These are phyloP conservation scores for Calephelis perditalis DNA, from an alignment of 2,888 invertebrate genomes.

Conservation along the genomic window DNA sequence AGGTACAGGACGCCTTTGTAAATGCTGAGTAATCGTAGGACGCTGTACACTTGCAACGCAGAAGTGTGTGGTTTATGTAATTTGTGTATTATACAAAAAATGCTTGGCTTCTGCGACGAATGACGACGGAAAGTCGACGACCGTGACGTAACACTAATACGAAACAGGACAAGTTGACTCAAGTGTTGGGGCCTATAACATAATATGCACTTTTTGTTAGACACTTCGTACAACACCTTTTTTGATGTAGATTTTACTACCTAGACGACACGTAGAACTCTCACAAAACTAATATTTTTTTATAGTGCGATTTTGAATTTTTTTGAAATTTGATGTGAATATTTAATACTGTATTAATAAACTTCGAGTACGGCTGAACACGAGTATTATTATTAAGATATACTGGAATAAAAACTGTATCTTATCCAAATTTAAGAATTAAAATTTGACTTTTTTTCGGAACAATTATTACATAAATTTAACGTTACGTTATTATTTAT, in stretches of 20 bases:
- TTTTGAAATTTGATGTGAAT: neutral
- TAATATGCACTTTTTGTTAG: slow-evolving; percentile 27
- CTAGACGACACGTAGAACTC: slow-evolving; percentile 14
- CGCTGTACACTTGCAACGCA: slow-evolving; percentile 72
- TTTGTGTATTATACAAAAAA: slow-evolving; percentile 51
- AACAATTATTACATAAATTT: too few relatives aligned
- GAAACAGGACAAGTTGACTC: slow-evolving; percentile 31
- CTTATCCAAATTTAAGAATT: neutral
- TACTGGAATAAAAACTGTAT: neutral
- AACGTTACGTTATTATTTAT: too few relatives aligned
- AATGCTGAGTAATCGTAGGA: slow-evolving; percentile 49
- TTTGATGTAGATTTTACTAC: slow-evolving; percentile 16
- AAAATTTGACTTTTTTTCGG: too few relatives aligned
- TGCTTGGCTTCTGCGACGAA: slow-evolving; percentile 62
- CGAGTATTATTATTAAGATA: neutral
- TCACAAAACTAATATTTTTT: slow-evolving; percentile 15
- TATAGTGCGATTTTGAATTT: slow-evolving; percentile 1
- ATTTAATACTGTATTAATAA: neutral
- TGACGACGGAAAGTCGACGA: slow-evolving; percentile 7
- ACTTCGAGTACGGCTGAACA: slow-evolving; percentile 1
- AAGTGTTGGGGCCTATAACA: slow-evolving; percentile 25
- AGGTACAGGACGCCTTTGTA: slow-evolving; percentile 83
- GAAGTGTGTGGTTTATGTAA: slow-evolving; percentile 60
- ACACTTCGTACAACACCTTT: slow-evolving; percentile 28
- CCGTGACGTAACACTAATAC: slow-evolving; percentile 27